Evolutionary conservation across 1,140 invertebrate species (phyloP).

Genomic region (Sarcophaga peregrina): DNA sequence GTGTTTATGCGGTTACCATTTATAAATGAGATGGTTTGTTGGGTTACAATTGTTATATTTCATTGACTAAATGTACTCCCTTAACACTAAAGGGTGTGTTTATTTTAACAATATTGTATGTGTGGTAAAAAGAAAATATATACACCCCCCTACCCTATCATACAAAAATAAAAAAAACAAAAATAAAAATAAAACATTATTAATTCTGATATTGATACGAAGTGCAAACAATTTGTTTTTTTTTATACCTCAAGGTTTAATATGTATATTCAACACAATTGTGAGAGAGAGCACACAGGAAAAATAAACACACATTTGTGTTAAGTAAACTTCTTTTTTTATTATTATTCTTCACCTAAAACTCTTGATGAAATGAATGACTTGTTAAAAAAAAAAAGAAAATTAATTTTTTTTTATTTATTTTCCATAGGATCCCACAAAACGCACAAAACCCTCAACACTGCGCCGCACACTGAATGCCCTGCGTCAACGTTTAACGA

Average conservation of each 20-base stretch:
- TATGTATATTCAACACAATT: neutral
- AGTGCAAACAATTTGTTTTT: neutral
- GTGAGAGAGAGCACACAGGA: neutral
- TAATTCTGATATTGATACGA: conserved; percentile 16
- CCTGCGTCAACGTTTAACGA: conserved; percentile 62
- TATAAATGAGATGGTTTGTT: neutral
- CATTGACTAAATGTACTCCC: neutral
- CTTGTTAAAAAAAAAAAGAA: too few relatives aligned
- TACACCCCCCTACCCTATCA: neutral
- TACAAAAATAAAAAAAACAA: neutral
- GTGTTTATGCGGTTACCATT: too few relatives aligned
- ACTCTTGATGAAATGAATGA: too few relatives aligned
- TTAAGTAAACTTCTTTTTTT: too few relatives aligned
- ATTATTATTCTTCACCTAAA: too few relatives aligned
- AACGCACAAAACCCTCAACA: conserved; percentile 61
- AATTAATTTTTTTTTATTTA: conserved; percentile 13
- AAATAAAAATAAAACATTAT: neutral
- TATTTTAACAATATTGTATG: neutral
- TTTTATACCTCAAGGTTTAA: conserved; percentile 11
- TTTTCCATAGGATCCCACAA: conserved; percentile 56
- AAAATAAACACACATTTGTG: neutral
- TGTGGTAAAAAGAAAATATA: neutral
- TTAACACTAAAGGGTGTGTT: conserved; percentile 1
- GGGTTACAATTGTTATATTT: neutral
- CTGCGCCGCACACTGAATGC: conserved; percentile 62